A percentile compares a stretch with the other conserved stretches of the same genome.
These are phyloP conservation scores for Melinopterus prodromus DNA, from an alignment of 2,888 invertebrate genomes.

Conservation along the genomic window DNA sequence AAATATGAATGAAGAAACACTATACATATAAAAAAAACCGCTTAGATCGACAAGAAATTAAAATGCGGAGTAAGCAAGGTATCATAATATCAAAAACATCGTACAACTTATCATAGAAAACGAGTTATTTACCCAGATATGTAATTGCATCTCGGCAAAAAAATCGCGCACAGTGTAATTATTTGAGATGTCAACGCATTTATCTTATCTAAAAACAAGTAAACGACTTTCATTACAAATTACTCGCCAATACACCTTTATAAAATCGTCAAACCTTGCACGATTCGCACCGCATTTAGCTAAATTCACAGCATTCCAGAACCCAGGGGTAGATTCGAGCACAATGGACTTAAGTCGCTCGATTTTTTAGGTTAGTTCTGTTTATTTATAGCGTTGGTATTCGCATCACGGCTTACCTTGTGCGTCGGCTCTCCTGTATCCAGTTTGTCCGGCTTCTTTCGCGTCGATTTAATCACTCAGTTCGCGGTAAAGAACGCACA, in stretches of 20 bases:
- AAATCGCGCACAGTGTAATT: background rate
- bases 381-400: background rate
- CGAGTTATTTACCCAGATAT: background rate
- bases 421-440: constrained; percentile 6
- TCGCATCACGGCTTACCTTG: background rate
- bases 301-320: background rate
- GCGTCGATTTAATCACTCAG: constrained; percentile 17
- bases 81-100: background rate
- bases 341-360: background rate
- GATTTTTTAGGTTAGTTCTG: background rate
- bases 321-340: background rate
- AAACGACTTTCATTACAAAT: background rate
- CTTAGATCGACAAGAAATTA: background rate
- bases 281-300: background rate
- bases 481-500: constrained; percentile 26
- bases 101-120: background rate
- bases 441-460: constrained; percentile 28
- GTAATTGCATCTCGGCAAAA: background rate
- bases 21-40: no score
- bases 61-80: background rate
- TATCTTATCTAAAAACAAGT: background rate
- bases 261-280: background rate
- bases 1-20: no score
- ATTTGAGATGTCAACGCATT: constrained; percentile 4
- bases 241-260: background rate